These are phyloP conservation scores for Gephyroberyx darwinii DNA, from an alignment of 2,797 vertebrate species.

Conservation along the genomic window DNA sequence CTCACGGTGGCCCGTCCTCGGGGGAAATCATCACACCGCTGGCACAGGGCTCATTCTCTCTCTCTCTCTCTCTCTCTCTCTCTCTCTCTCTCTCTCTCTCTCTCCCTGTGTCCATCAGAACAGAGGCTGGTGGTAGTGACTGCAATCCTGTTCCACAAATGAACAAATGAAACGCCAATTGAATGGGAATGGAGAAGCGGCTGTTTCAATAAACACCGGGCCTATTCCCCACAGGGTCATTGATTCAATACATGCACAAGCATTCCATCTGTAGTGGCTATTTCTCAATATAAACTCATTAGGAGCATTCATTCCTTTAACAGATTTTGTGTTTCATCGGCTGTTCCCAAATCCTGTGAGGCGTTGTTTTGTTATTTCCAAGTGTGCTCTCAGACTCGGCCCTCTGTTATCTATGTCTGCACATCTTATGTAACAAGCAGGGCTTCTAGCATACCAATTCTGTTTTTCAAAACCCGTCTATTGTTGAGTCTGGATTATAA, in stretches of 20 bases:
- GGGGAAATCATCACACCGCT: slow-evolving; percentile 73
- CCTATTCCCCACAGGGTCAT: slow-evolving; percentile 40
- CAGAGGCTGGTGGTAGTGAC: slow-evolving; percentile 30
- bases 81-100: neutral
- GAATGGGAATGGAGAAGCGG: slow-evolving; percentile 64
- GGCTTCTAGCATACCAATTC: slow-evolving; percentile 51
- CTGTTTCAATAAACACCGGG: slow-evolving; percentile 50
- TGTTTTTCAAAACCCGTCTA: slow-evolving; percentile 43
- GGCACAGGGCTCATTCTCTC: slow-evolving; percentile 46
- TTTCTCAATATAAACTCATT: slow-evolving; percentile 56
- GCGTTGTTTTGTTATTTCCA: slow-evolving; percentile 48
- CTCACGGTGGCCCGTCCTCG: slow-evolving; percentile 60
- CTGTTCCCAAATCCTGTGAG: slow-evolving; percentile 28
- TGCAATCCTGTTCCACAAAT: slow-evolving; percentile 60
- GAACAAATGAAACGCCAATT: slow-evolving; percentile 72
- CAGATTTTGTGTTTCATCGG: slow-evolving; percentile 28
- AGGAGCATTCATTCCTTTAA: slow-evolving; percentile 37
- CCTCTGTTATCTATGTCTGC: slow-evolving; percentile 53
- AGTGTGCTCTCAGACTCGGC: slow-evolving; percentile 20
- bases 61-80: slow-evolving; percentile 4
- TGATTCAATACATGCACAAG: slow-evolving; percentile 53
- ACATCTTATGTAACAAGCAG: slow-evolving; percentile 61
- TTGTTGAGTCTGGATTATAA: slow-evolving; percentile 68
- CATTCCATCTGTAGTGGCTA: slow-evolving; percentile 41
- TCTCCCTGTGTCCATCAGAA: slow-evolving; percentile 31